Percentiles rank a stretch among this genome's conserved stretches.
Conservation (phyloP, 2,797 vertebrate genomes). For the Pelodytes ibericus region DNA sequence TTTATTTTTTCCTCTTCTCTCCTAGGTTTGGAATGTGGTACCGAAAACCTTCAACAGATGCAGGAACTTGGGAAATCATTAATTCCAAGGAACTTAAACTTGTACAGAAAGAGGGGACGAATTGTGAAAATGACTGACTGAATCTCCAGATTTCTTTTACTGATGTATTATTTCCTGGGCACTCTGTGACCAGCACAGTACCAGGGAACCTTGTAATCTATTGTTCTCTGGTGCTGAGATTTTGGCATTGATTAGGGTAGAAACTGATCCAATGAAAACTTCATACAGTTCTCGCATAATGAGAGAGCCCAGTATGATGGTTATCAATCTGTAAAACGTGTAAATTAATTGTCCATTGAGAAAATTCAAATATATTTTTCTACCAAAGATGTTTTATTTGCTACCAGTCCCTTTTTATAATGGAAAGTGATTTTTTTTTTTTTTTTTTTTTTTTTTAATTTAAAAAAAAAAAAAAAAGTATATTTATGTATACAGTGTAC, state of each 20-base stretch:
- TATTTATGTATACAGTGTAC: conserved; percentile 19
- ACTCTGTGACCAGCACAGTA: conserved; percentile 7
- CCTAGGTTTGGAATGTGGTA: conserved; percentile 87
- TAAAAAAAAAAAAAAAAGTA: conserved; percentile 23
- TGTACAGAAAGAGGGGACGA: conserved; percentile 45
- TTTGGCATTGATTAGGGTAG: neutral
- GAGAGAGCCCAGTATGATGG: neutral
- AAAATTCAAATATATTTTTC: conserved; percentile 43
- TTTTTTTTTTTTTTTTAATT: neutral
- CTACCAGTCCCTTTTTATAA: conserved; percentile 35
- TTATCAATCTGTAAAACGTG: conserved; percentile 11
- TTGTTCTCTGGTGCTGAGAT: neutral
- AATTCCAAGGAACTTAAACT: conserved; percentile 62
- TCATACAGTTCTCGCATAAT: neutral
- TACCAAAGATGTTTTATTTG: conserved; percentile 46
- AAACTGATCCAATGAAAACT: neutral
- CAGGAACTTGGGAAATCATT: conserved; percentile 82
- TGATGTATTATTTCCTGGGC: neutral
- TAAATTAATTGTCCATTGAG: conserved; percentile 19
- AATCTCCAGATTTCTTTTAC: neutral
- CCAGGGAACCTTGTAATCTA: neutral
- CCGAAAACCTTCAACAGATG: conserved; percentile 66
- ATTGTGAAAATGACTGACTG: conserved; percentile 13
- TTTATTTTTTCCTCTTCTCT: neutral
- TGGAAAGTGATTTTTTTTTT: conserved; percentile 22